Evolutionary conservation across 2,888 invertebrate species (phyloP), one percentile per base, ranked within the genome.

Genomic region (Troides oblongomaculatus): DNA sequence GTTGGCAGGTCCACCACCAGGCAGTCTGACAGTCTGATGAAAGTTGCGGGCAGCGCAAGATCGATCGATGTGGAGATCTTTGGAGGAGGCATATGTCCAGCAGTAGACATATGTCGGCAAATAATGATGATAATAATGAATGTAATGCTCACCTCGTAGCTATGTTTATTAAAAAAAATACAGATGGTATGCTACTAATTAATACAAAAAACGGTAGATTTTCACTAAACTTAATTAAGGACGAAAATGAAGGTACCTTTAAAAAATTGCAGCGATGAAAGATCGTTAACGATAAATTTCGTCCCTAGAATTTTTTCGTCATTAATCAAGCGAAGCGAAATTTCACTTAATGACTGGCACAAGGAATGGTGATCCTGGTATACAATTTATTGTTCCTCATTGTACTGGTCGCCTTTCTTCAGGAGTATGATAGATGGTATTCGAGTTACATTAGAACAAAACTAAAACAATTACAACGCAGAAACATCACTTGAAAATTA

Each of bases 341-440:
- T 69, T 69, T 69, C 61, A 65, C 69, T 69, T 69, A 69, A 69
- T 69, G 69, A 69, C 65, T 57, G 62, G 61, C 64, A 69, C 61
- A 61, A 69, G 62, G 65, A 65, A 62, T 10, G 69, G 57, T 46
- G 69, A 69, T 69, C 69, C 57, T 64, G 62, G 65, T 65, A 65
- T 62, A 65, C 65, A 65, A 69, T 69, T 64, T 62, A 69, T 62
- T 65, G 56, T 65, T 14, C 60, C 46, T 61, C 65, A 69, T 69
- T 61, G 46, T 62, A 62, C 65, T 46, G 30, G 18, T 23, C 50
- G 21, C 50, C 21, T 25, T 18, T 7, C 56, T 61, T 58, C 61
- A 62, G 62, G 65, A 65, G 50, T 62, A 23, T 69, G 64, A 69
- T 64, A 56, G 64, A 69, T 65, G 30, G 30, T 68, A n/a, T 21